A percentile compares a stretch with the other conserved stretches of the same genome.
Evolutionary conservation across 2,888 invertebrate species (phyloP).

Genomic region (Cerceris ruficornis): DNA sequence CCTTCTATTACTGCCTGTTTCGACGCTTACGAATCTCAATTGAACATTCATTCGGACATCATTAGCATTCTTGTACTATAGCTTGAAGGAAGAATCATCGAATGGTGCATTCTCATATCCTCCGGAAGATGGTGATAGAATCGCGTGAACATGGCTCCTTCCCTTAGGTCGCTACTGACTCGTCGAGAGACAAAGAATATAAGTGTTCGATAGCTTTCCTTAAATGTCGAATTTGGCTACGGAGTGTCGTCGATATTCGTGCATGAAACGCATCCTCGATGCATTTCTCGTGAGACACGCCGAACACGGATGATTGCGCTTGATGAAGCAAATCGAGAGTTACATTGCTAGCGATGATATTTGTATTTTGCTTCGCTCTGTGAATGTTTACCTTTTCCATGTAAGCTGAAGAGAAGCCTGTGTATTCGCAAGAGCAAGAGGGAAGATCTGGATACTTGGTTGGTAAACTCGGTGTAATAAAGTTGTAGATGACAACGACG

Average conservation of each 20-base stretch:
- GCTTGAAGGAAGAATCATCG: constrained; percentile 50
- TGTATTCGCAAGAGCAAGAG: constrained; percentile 5
- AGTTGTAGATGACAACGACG: constrained; percentile 24
- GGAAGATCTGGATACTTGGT: constrained; percentile 39
- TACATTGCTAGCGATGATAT: constrained; percentile 18
- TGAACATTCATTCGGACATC: constrained; percentile 62
- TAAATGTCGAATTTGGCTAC: constrained; percentile 17
- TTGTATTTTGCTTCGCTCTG: constrained; percentile 43
- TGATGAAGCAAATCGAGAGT: constrained; percentile 14
- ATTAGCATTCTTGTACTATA: constrained; percentile 62
- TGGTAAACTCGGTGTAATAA: constrained; percentile 48
- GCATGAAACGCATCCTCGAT: not conserved
- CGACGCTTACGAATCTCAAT: constrained; percentile 65
- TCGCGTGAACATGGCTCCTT: constrained; percentile 18
- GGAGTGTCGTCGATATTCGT: not conserved
- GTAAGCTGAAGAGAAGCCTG: constrained; percentile 12
- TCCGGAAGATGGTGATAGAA: constrained; percentile 26
- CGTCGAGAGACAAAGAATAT: constrained; percentile 16
- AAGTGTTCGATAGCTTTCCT: constrained; percentile 27
- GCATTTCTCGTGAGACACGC: not conserved
- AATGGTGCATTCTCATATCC: constrained; percentile 63
- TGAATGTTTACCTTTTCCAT: constrained; percentile 34
- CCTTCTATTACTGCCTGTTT: constrained; percentile 71
- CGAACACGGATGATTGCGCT: not conserved
- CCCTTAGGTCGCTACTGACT: constrained; percentile 17